Conservation (phyloP, 2,797 vertebrate species). For the Coilia nasus region DNA sequence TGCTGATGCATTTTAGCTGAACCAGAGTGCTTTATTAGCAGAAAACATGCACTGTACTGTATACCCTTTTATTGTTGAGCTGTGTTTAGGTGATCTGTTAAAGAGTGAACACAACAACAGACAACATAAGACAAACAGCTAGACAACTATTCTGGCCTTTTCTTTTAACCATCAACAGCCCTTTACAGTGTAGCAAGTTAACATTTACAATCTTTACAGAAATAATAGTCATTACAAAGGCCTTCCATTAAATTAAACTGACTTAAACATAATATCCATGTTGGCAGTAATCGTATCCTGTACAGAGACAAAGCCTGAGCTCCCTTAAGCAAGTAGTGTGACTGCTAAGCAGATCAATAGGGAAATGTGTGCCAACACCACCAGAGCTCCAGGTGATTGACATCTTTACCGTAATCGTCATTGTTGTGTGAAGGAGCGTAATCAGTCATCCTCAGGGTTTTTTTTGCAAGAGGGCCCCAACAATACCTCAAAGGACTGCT, state of each 20-base stretch:
- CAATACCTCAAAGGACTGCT: constrained; percentile 35
- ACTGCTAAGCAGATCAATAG: background rate
- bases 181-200: background rate
- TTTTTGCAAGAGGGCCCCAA: background rate
- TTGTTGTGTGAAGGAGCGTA: background rate
- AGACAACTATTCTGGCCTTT: background rate
- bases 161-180: background rate
- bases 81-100: constrained; percentile 17
- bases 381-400: background rate
- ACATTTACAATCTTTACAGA: background rate
- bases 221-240: no score
- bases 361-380: background rate
- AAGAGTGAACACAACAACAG: background rate
- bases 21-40: background rate
- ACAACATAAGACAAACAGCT: background rate
- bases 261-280: background rate
- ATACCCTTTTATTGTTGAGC: constrained; percentile 2
- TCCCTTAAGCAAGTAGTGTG: background rate
- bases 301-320: background rate
- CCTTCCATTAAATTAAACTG: background rate
- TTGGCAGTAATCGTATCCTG: background rate
- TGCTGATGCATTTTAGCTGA: background rate
- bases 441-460: background rate
- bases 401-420: background rate
- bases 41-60: background rate